Evolutionary conservation across 2,797 vertebrate genomes (phyloP).

Genomic region (Falco peregrinus): DNA sequence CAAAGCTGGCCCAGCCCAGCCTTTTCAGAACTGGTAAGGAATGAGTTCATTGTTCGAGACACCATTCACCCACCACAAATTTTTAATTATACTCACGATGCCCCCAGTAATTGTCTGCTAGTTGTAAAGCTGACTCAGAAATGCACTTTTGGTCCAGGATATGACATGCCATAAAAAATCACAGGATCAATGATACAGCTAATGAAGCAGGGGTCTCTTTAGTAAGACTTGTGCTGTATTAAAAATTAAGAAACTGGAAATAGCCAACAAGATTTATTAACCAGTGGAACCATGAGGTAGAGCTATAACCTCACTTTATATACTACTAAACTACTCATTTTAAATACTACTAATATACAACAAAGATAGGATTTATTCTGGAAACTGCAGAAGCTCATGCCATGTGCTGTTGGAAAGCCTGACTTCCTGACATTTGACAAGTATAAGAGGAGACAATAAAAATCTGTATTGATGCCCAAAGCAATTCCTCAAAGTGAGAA

Average conservation of each 20-base stretch:
- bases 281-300: not conserved
- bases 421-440: constrained; percentile 12
- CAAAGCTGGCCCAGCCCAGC: not conserved
- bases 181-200: not conserved
- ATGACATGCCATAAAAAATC: not conserved
- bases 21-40: not conserved
- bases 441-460: constrained; percentile 43
- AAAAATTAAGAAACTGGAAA: not conserved
- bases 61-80: not conserved
- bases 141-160: not conserved
- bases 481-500: not conserved
- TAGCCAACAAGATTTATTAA: not conserved
- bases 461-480: constrained; percentile 49
- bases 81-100: not conserved
- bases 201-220: not conserved
- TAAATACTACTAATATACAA: not conserved
- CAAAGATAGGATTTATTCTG: not conserved
- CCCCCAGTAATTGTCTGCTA: not conserved
- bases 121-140: not conserved
- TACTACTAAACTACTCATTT: not conserved
- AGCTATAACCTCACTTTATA: not conserved
- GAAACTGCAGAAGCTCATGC: not conserved
- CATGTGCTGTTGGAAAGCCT: not conserved
- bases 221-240: not conserved
- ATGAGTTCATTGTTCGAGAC: not conserved